Percentiles rank a stretch among this genome's conserved stretches.
Conservation (phyloP, 2,888 invertebrate genomes). For the Yponomeuta plumbellus region DNA sequence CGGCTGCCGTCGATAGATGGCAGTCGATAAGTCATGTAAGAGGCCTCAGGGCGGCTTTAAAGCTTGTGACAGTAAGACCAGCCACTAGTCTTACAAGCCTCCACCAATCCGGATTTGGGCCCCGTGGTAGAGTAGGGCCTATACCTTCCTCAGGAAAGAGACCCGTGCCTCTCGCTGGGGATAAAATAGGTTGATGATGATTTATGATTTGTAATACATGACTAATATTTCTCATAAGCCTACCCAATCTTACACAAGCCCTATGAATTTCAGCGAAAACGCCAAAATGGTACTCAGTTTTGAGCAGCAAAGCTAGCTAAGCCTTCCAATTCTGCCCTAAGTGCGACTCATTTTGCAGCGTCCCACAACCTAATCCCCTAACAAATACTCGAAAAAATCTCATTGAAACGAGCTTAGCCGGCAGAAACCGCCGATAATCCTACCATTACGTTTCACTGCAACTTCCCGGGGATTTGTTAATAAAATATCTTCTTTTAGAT, state of each 20-base stretch:
- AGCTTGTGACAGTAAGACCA: no score
- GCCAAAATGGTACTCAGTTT: background rate
- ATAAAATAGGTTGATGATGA: no score
- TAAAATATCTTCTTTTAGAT: background rate
- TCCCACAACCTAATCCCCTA: background rate
- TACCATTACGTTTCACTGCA: conserved; percentile 1
- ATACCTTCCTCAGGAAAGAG: no score
- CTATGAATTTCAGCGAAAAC: background rate
- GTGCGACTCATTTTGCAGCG: background rate
- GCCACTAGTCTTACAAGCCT: no score
- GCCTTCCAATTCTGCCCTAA: background rate
- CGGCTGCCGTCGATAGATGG: no score
- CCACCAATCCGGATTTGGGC: no score
- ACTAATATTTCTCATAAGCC: background rate
- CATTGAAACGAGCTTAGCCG: background rate
- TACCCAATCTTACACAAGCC: background rate
- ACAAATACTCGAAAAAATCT: conserved; percentile 2
- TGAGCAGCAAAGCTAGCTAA: background rate
- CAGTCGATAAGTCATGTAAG: no score
- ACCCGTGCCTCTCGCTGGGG: no score
- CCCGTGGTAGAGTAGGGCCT: no score
- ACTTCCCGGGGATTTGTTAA: background rate
- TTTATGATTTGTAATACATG: no score
- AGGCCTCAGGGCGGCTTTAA: no score
- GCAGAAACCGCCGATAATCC: background rate